These are phyloP conservation scores for Todiramphus chloris DNA, from an alignment of 2,113 vertebrate species.

Conservation along the genomic window DNA sequence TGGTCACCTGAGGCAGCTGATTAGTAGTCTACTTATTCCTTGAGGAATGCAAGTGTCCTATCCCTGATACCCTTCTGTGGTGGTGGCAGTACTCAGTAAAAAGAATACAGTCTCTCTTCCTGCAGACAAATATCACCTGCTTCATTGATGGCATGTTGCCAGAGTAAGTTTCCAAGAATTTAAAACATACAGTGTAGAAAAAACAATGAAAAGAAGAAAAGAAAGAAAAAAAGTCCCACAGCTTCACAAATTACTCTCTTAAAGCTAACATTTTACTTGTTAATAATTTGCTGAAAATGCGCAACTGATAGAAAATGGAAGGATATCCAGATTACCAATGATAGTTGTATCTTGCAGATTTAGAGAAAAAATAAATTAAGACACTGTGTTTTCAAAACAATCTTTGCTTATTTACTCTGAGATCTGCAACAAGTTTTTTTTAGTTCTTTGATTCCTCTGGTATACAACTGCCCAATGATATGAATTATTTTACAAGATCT, in stretches of 20 bases:
- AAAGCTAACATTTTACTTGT: background rate
- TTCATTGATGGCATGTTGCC: rapidly evolving
- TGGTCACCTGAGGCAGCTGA: background rate
- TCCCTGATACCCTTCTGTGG: background rate
- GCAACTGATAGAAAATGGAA: background rate
- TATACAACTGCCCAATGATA: background rate
- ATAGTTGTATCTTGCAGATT: background rate
- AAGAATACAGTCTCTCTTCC: background rate
- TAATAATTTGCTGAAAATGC: background rate
- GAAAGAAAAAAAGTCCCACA: no score
- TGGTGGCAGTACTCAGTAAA: background rate
- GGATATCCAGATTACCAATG: background rate
- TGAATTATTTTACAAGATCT: background rate
- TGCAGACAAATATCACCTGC: background rate
- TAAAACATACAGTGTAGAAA: background rate
- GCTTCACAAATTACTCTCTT: background rate
- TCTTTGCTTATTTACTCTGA: background rate
- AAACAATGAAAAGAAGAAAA: background rate
- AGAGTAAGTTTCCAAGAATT: background rate
- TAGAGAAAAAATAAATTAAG: background rate
- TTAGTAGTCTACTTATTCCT: background rate
- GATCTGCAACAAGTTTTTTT: background rate
- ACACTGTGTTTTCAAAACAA: background rate
- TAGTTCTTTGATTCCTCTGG: background rate
- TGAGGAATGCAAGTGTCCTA: background rate